Evolutionary conservation across 2,888 invertebrate species (phyloP).

Genomic region (Podabrus alpinus): DNA sequence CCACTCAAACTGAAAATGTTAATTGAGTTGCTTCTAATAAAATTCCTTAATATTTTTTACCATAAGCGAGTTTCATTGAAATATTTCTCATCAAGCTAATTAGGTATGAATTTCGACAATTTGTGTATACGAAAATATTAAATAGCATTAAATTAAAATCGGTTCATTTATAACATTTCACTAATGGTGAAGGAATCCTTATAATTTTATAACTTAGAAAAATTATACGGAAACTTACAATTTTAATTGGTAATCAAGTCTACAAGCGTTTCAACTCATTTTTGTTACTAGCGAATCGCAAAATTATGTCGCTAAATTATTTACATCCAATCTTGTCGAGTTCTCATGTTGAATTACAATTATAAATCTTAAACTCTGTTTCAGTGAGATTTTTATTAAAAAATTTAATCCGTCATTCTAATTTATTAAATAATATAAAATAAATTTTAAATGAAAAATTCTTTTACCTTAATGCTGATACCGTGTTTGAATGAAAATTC

Average conservation of each 20-base stretch:
- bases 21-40: neutral
- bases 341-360: neutral
- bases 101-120: neutral
- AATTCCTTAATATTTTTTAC: neutral
- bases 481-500: too few species aligned
- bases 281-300: neutral
- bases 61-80: neutral
- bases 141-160: neutral
- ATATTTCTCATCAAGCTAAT: neutral
- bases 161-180: neutral
- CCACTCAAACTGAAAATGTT: neutral
- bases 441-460: neutral
- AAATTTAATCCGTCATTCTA: neutral
- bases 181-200: neutral
- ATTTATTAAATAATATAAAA: neutral
- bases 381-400: neutral
- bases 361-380: neutral
- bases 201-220: neutral
- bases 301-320: neutral
- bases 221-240: neutral
- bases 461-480: neutral
- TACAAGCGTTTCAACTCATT: neutral
- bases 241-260: neutral
- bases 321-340: neutral
- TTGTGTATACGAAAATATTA: neutral